These are phyloP conservation scores for Oikopleura dioica DNA, from an alignment of 23 tunicate genomes.

Conservation along the genomic window DNA sequence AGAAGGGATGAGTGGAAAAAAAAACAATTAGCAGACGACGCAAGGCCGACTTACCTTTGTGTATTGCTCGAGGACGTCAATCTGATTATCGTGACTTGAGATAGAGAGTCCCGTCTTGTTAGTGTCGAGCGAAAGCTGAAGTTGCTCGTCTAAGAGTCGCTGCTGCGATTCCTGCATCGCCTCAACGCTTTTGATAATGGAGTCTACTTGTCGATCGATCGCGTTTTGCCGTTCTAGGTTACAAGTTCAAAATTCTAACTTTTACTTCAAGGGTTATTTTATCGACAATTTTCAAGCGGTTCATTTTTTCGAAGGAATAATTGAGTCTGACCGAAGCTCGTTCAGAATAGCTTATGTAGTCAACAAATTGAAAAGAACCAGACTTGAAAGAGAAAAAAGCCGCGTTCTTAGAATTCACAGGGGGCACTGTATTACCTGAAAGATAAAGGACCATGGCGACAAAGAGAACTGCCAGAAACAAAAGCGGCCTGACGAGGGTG, in stretches of 20 bases:
- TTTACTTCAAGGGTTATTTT: too few species aligned
- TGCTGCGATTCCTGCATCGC: slow-evolving; percentile 22
- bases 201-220: background rate
- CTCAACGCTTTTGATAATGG: background rate
- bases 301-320: too few species aligned
- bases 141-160: slow-evolving; percentile 15
- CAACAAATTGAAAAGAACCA: too few species aligned
- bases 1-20: too few species aligned
- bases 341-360: too few species aligned
- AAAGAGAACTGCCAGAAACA: background rate
- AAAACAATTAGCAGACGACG: too few species aligned
- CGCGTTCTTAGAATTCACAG: too few species aligned
- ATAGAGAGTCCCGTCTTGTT: slow-evolving; percentile 21
- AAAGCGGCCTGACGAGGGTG: background rate
- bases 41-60: slow-evolving; percentile 13
- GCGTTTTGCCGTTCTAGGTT: slow-evolving; percentile 10
- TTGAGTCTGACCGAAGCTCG: too few species aligned
- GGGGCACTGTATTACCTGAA: too few species aligned
- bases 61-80: slow-evolving; percentile 30
- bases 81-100: slow-evolving; percentile 17
- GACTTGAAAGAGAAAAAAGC: too few species aligned
- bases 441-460: slow-evolving; percentile 2
- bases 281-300: too few species aligned
- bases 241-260: too few species aligned
- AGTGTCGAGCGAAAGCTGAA: slow-evolving; percentile 18